A percentile compares a stretch with the other conserved stretches of the same genome.
Evolutionary conservation across 2,113 vertebrate species (phyloP).

Genomic region (Budorcas taxicolor): DNA sequence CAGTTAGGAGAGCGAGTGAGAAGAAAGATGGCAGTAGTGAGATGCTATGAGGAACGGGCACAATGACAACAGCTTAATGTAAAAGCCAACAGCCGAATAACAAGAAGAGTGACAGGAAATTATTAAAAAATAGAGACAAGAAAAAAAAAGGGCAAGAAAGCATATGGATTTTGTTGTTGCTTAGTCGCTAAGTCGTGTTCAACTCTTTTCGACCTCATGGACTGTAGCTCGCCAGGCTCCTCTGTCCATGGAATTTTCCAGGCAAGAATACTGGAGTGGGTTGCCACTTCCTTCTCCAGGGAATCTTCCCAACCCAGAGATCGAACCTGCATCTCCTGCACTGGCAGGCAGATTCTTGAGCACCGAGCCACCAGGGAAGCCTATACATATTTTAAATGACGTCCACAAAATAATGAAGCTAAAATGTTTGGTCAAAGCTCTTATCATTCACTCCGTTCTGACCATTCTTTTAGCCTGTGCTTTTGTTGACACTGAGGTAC

Average conservation of each 20-base stretch:
- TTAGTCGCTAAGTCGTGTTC: neutral
- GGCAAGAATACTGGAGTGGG: neutral
- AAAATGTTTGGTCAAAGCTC: neutral
- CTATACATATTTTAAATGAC: neutral
- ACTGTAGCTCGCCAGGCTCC: neutral
- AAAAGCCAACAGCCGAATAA: neutral
- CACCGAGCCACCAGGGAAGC: neutral
- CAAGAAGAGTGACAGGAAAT: neutral
- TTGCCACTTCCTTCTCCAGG: neutral
- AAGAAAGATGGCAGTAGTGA: neutral
- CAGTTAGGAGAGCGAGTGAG: neutral
- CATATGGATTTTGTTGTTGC: neutral
- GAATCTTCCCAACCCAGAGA: neutral
- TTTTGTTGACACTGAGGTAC: neutral
- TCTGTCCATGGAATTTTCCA: neutral
- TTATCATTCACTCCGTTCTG: neutral
- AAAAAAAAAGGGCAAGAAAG: neutral
- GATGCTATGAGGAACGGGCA: neutral
- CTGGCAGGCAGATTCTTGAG: neutral
- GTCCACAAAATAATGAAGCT: neutral
- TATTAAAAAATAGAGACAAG: neutral
- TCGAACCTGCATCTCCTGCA: neutral
- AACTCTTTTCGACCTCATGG: neutral
- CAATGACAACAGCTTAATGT: neutral
- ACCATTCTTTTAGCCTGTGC: neutral